These are phyloP conservation scores for Macrosoma leucophasiata DNA, from an alignment of 2,888 invertebrate genomes.

Conservation along the genomic window DNA sequence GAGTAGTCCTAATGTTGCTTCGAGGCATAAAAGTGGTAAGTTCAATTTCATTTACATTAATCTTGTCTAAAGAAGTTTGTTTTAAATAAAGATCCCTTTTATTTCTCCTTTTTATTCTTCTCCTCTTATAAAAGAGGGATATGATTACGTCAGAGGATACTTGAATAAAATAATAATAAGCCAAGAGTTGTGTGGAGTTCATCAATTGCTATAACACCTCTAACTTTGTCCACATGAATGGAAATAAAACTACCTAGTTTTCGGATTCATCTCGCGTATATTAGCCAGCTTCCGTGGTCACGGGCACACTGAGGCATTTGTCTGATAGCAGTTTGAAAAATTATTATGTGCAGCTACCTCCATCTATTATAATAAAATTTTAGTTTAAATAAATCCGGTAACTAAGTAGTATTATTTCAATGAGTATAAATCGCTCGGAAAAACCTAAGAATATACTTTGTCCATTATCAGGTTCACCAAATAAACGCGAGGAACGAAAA, in stretches of 20 bases:
- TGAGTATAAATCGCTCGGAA: background rate
- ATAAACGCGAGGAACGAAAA: slow-evolving; percentile 64
- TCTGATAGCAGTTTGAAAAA: too few relatives aligned
- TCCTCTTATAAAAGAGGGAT: too few relatives aligned
- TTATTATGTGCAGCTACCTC: background rate
- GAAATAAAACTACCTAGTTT: too few relatives aligned
- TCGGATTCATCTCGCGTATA: too few relatives aligned
- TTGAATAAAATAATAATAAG: too few relatives aligned
- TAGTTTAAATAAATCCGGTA: too few relatives aligned
- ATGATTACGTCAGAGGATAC: too few relatives aligned
- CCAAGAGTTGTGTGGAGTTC: too few relatives aligned
- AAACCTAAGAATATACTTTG: slow-evolving; percentile 3
- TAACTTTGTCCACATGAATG: too few relatives aligned
- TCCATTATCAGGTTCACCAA: slow-evolving; percentile 46
- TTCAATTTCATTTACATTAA: background rate
- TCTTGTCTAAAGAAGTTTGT: background rate
- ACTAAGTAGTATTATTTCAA: background rate
- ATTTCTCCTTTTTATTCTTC: background rate
- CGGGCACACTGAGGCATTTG: too few relatives aligned
- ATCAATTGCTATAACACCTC: too few relatives aligned
- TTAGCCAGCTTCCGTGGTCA: too few relatives aligned
- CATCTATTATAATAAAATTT: background rate
- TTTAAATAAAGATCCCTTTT: slow-evolving; percentile 1
- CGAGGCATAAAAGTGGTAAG: slow-evolving; percentile 60
- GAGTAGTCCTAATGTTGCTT: slow-evolving; percentile 78